These are phyloP conservation scores for Girardia tigrina DNA, from an alignment of 2,888 invertebrate species.

Conservation along the genomic window DNA sequence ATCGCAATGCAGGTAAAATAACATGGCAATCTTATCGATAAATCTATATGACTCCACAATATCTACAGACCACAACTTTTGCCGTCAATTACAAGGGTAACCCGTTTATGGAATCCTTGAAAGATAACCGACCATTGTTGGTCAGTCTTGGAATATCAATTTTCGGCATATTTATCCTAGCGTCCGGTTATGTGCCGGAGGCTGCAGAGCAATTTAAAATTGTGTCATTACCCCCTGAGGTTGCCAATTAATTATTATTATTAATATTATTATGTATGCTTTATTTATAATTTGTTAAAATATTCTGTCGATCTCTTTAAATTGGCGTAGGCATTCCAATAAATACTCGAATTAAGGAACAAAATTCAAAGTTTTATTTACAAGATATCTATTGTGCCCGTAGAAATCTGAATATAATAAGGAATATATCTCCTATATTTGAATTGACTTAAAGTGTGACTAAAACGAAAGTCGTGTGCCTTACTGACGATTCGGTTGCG, in stretches of 20 bases:
- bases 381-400: no score
- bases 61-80: slow-evolving; percentile 67
- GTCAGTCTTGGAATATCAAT: slow-evolving; percentile 76
- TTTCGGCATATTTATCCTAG: slow-evolving; percentile 55
- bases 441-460: no score
- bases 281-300: no score
- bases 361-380: no score
- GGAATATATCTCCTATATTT: no score
- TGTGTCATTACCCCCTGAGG: slow-evolving; percentile 77
- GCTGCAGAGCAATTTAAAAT: slow-evolving; percentile 80
- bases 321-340: no score
- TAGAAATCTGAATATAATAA: no score
- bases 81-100: slow-evolving; percentile 98
- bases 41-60: neutral
- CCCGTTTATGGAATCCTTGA: slow-evolving; percentile 92
- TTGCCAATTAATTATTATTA: slow-evolving; percentile 50
- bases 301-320: no score
- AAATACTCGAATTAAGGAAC: no score
- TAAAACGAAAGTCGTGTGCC: no score
- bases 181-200: slow-evolving; percentile 70
- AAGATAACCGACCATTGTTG: slow-evolving; percentile 75
- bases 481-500: no score
- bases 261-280: neutral
- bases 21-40: neutral
- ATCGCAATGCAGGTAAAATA: slow-evolving; percentile 77